Evolutionary conservation across 2,888 invertebrate species (phyloP).

Genomic region (Panopea generosa): DNA sequence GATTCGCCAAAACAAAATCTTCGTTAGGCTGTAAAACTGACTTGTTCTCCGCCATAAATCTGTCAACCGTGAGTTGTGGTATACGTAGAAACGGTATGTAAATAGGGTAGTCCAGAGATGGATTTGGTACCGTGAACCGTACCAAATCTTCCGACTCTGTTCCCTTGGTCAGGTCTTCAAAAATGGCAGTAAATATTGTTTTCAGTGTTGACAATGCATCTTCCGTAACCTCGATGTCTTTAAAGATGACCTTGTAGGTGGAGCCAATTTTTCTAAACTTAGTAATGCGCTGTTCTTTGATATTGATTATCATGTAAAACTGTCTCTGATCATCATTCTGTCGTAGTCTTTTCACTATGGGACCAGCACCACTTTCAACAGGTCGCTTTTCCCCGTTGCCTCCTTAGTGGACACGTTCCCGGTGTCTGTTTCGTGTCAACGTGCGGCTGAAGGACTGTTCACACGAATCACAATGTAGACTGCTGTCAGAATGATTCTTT

Average conservation of each 20-base stretch:
- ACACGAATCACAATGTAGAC: constrained; percentile 17
- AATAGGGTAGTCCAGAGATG: constrained; percentile 42
- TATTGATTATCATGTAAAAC: constrained; percentile 28
- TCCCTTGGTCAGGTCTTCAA: constrained; percentile 29
- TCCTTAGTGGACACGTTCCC: constrained; percentile 1
- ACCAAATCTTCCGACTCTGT: constrained; percentile 30
- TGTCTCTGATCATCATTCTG: constrained; percentile 23
- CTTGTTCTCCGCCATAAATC: constrained; percentile 35
- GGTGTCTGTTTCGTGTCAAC: constrained; percentile 3
- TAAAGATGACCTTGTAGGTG: constrained; percentile 24
- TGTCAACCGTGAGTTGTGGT: constrained; percentile 9
- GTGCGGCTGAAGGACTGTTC: constrained; percentile 2
- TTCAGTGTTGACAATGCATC: constrained; percentile 19
- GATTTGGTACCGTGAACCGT: constrained; percentile 31
- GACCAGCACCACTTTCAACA: neutral
- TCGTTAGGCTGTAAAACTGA: constrained; percentile 27
- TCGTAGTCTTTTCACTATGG: constrained; percentile 4
- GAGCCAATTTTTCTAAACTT: constrained; percentile 37
- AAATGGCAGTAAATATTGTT: constrained; percentile 21
- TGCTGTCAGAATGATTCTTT: neutral
- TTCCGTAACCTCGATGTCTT: constrained; percentile 36
- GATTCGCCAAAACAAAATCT: constrained; percentile 33
- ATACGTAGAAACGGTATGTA: constrained; percentile 18
- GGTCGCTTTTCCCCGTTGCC: constrained; percentile 14
- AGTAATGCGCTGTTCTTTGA: constrained; percentile 27